Evolutionary conservation across 2,113 vertebrate species (phyloP).

Genomic region (Daboia siamensis): DNA sequence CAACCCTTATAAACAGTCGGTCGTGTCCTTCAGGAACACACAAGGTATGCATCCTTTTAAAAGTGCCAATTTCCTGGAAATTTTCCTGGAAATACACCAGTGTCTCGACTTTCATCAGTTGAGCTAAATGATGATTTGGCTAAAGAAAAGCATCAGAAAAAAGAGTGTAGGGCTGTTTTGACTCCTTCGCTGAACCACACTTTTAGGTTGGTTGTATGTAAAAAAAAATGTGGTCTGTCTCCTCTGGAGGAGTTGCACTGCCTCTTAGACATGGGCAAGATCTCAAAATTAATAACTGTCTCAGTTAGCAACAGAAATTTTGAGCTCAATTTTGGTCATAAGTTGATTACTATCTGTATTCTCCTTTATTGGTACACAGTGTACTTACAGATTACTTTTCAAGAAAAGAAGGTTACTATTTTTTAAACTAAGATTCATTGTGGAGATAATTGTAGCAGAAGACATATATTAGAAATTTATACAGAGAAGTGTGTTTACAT

Average conservation of each 20-base stretch:
- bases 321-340: no score
- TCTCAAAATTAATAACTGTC: no score
- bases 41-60: constrained; percentile 79
- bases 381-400: background rate
- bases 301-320: no score
- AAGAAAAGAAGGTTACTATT: no score
- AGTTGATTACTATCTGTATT: no score
- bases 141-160: background rate
- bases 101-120: background rate
- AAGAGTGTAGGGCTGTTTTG: background rate
- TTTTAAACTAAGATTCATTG: no score
- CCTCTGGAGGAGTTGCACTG: background rate
- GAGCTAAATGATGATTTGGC: background rate
- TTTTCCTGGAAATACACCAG: background rate
- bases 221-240: background rate
- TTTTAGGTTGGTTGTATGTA: background rate
- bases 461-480: background rate
- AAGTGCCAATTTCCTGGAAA: background rate
- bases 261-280: background rate
- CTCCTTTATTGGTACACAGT: background rate
- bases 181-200: background rate
- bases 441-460: no score
- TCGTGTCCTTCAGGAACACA: constrained; percentile 93
- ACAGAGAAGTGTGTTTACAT: background rate
- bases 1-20: constrained; percentile 91